Evolutionary conservation across 2,113 vertebrate species (phyloP), one percentile per base, ranked within the genome.

Genomic region (Rallus limicola): DNA sequence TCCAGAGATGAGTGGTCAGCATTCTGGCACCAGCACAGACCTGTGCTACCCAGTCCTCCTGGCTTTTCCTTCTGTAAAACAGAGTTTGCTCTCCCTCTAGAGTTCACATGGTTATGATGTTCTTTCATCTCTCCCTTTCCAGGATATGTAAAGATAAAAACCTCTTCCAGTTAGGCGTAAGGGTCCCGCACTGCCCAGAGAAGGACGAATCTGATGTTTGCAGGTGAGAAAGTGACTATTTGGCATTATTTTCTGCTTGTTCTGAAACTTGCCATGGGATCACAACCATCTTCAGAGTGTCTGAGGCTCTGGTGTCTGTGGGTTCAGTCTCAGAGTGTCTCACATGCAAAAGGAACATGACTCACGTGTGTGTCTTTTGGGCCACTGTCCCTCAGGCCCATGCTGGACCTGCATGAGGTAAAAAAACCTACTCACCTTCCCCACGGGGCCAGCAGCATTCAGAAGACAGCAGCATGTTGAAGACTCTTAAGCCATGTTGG

Each of bases 161-260:
- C 34, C 97, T 97, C 71, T 94, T 98, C 62, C 81, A 64, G 0
- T 48, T 98, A 74, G 94, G 79, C 9, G 0, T 97, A 55, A 90
- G 72, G 33, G 98, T 98, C 71, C 95, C 96, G 31, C 31, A 1
- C 20, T 94, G 59, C 40, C 69, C n/a, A 29, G 91, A 97, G 76
- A 95, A 95, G 26, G 70, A 80, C 24, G 96, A 97, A 36, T 80
- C 89, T 5, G 21, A 85, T 1, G 3, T 82, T 50, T 85, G 69
- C 93, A 98, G 98, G 98, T 98, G 64, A 92, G 97, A 93, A 71
- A 53, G 21, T 3, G 3, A 6, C 17, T 26, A 3, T 74, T 71
- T 90, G 9, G 55, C 36, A 14, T 36, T 44, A 50, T 82, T 74
- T 74, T 42, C 56, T 75, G 26, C 38, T 89, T 79, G 53, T 56